Evolutionary conservation across 1,140 invertebrate species (phyloP), one percentile per base, ranked within the genome.

Genomic region (Tetragnatha versicolor): DNA sequence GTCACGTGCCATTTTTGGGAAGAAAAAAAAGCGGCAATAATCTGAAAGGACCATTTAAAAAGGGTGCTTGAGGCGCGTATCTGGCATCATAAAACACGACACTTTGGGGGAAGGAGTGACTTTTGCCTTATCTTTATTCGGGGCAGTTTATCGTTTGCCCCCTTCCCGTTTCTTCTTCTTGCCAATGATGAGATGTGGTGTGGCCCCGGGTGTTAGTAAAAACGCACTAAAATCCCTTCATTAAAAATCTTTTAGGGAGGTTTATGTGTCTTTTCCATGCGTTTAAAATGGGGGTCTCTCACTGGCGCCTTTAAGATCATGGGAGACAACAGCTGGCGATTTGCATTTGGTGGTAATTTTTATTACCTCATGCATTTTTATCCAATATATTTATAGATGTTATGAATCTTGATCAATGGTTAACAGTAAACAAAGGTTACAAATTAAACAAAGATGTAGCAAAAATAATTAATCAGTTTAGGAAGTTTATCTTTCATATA

Each of bases 81-180:
- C 22, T 17, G 33, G 39, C 25, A 55, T 53, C 66, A 29, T 69
- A 69, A 69, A 69, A 49, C 66, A 51, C 27, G 45, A 20, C n/a
- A 45, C 20, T 20, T 37, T n/a, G 20, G 6, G 17, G 22, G 37
- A 42, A 65, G 22, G 31, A 33, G 45, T 33, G 27, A 31, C 66
- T 69, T 69, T 66, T 51, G 31, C 22, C 37, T 69, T 69, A 69
- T 69, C 66, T 69, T 69, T 69, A 69, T 69, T 69, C 53, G 14
- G 27, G 33, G 66, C 9, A 2, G 66, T 51, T 31, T 17, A 37
- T 69, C 66, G 12, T 33, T 25, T 42, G 27, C 17, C 45, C 47
- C 25, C 14, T 22, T 31, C 47, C 20, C 29, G 7, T 31, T 3
- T 0, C 66, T 33, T 49, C 39, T 2, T 25, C 31, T 22, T 45